Base-by-base conservation (phyloP, 2,888 invertebrate species). In the Thereva nobilitata region DNA sequence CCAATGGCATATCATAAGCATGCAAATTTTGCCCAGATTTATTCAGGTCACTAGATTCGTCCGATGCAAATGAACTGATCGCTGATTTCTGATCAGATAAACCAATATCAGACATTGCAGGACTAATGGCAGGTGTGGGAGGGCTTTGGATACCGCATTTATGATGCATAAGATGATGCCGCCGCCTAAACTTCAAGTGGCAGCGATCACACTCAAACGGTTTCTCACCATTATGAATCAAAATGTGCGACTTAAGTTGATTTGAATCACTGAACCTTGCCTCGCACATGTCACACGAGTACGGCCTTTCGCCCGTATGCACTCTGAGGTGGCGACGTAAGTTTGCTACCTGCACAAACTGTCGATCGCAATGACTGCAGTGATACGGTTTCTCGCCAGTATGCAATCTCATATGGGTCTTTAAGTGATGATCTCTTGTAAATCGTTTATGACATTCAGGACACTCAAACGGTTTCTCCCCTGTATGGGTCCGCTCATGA, bases 341-440 rank as follows among this genome's bases (percentile, higher is more conserved):
- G 79, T 95, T 95, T 9, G 95, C 95, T 45, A 95, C 95, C 80
- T 95, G 95, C 44, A 95, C 95, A 79, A 95, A 95, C 77, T 93
- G 92, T 2, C 94, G 87, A 71, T 95, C 93, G 82, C 95, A 95
- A 79, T 93, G 93, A 63, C 89, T 89, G 81, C 95, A 95, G 76
- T 91, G 90, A 80, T 95, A 95, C 0, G 95, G 95, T 75, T 95
- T 92, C 79, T 95, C 95, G 0, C 95, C 95, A 1, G 95, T 95
- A 79, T 95, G 95, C 69, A 95, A 83, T 37, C 95, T 85, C 85
- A 95, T 90, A 81, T 95, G 95, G 0, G 95, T 95, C 82, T 95
- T 95, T 63, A 95, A 83, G 76, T 95, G 95, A 76, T 95, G 95
- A 78, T 95, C 95, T 57, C 95, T 86, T 1, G 95, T 95, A 80